phyloP scores from a whole-genome alignment of 2,113 vertebrate genomes.

The Gallinago media region DNA sequence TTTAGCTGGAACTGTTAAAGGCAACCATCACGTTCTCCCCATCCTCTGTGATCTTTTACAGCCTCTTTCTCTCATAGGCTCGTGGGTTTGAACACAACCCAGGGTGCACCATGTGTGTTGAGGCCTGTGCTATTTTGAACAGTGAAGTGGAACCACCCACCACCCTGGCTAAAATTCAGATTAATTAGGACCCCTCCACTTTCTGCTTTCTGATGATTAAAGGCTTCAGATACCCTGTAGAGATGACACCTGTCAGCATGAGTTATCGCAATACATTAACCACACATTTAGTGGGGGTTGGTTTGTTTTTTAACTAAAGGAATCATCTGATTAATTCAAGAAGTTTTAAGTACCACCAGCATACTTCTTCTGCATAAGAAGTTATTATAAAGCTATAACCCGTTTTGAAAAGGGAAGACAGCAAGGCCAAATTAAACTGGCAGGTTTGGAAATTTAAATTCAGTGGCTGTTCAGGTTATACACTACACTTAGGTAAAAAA shows the following conservation, averaged over 20 bases:
- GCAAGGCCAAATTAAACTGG: conserved; percentile 27
- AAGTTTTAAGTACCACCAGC: background rate
- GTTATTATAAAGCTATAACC: background rate
- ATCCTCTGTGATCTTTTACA: background rate
- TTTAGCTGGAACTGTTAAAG: background rate
- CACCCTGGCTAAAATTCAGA: conserved; percentile 34
- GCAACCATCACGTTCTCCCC: background rate
- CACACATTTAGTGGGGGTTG: background rate
- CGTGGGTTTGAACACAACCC: background rate
- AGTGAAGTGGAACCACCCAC: conserved; percentile 10
- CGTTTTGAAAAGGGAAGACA: background rate
- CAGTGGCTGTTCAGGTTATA: conserved; percentile 19
- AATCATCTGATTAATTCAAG: background rate
- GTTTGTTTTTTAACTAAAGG: conserved; percentile 1
- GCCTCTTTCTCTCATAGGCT: background rate
- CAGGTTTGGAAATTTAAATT: conserved; percentile 35
- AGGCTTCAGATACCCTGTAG: conserved; percentile 1
- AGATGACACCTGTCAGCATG: conserved; percentile 45
- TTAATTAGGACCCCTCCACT: conserved; percentile 21
- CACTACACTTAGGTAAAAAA: background rate
- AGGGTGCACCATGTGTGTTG: background rate
- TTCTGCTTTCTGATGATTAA: conserved; percentile 25
- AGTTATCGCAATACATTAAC: background rate
- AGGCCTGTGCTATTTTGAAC: background rate
- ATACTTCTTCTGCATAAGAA: background rate